Evolutionary conservation across 2,888 invertebrate genomes (phyloP), one percentile per base, ranked within the genome.

Genomic region (Deilephila elpenor): DNA sequence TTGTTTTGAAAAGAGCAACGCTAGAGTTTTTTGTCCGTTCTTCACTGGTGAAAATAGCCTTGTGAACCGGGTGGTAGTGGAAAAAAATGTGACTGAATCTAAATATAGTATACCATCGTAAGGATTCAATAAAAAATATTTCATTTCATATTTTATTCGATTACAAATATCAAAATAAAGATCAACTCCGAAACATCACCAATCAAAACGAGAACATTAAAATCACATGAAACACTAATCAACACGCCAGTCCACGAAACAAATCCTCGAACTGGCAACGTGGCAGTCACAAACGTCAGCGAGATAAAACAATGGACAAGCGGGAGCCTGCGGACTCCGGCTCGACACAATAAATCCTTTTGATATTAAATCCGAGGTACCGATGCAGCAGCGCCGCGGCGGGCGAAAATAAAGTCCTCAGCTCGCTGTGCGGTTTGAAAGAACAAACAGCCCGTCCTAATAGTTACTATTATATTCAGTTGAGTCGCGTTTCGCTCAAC

Each of bases 311-410:
- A 77, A 77, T 74, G 78, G 78, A 78, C 74, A 75, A 72, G 71
- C 70, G 53, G 51, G 14, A 72, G 34, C 56, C 76, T 77, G 72
- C 74, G 70, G 5, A 71, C 56, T 74, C 74, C 78, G 78, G 64
- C 11, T 75, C 78, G 71, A 77, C 81, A 84, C 77, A 82, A 80
- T 81, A 83, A 84, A 79, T 83, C 79, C 80, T 80, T 80, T 79
- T 80, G 78, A 79, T 80, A 83, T 78, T 79, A 78, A 80, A 75
- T 77, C 80, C 75, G 75, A 78, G 75, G 72, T 59, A 72, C 70
- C 77, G 76, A 78, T 78, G 83, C 78, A 79, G 74, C 75, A 71
- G 59, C 74, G 71, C 73, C 73, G 77, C 77, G 82, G 78, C 82
- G 81, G 81, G 74, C 72, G 64, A 76, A 67, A 78, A 73, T 76